phyloP scores from a whole-genome alignment of 2,113 vertebrate species.

The Platysteira castanea region DNA sequence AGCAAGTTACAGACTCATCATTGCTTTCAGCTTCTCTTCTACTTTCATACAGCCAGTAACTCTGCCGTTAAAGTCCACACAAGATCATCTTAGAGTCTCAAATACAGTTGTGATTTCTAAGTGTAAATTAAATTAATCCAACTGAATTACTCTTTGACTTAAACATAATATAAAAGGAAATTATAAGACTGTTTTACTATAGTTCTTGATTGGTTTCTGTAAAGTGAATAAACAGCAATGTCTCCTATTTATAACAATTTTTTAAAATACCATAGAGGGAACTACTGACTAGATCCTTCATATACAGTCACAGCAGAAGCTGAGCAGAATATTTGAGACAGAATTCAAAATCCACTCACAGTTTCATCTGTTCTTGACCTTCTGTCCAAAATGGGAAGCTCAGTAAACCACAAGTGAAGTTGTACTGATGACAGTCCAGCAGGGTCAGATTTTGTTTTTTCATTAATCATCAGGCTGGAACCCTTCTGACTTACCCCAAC shows the following conservation, averaged over 20 bases:
- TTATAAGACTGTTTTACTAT: background rate
- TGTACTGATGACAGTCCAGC: background rate
- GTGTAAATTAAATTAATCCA: background rate
- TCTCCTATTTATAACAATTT: background rate
- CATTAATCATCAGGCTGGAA: background rate
- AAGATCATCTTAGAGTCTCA: background rate
- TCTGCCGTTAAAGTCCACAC: fast-evolving
- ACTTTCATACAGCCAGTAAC: background rate
- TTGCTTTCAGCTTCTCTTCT: background rate
- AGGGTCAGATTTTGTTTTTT: background rate
- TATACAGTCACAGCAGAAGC: background rate
- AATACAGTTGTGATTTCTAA: background rate
- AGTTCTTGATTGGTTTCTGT: background rate
- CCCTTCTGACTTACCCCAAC: background rate
- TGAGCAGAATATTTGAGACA: background rate
- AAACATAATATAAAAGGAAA: background rate
- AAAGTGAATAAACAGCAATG: background rate
- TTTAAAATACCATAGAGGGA: background rate
- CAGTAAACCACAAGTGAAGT: background rate
- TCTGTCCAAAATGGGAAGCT: background rate
- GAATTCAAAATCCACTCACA: background rate
- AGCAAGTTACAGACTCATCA: background rate
- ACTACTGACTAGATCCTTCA: background rate
- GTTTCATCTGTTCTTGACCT: background rate
- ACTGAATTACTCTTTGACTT: background rate